Percentiles rank a stretch among this genome's conserved stretches.
Conservation (phyloP, 92 coral and sea anemone species). For the Micromussa lordhowensis region DNA sequence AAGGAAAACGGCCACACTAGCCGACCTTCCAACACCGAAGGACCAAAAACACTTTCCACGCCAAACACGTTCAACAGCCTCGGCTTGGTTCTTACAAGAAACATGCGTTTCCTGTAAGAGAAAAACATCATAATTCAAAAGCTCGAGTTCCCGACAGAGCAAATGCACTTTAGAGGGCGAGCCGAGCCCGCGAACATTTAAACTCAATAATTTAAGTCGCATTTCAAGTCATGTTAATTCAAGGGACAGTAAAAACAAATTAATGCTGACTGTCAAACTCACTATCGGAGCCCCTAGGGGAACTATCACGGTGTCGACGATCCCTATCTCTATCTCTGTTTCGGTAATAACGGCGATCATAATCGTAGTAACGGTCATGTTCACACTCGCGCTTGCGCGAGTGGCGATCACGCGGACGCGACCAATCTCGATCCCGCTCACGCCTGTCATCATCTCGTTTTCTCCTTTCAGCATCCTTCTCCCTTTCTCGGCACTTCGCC, state of each 20-base stretch:
- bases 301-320: too few species aligned
- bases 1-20: neutral
- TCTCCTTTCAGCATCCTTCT: too few species aligned
- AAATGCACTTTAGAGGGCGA: neutral
- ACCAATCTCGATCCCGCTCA: neutral
- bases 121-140: neutral
- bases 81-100: neutral
- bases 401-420: neutral
- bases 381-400: neutral
- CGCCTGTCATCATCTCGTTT: too few species aligned
- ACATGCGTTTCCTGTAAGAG: slow-evolving; percentile 15
- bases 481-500: neutral
- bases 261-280: too few species aligned
- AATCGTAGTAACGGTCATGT: neutral
- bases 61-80: neutral
- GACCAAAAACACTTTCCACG: slow-evolving; percentile 16
- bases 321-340: too few species aligned
- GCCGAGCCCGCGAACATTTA: neutral
- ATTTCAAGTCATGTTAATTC: too few species aligned
- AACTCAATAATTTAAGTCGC: too few species aligned
- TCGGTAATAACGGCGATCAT: too few species aligned
- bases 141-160: neutral
- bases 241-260: too few species aligned
- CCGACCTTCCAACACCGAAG: neutral
- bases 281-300: too few species aligned